Conservation (phyloP, 2,888 invertebrate species). For the Cryptocephalus primarius region DNA sequence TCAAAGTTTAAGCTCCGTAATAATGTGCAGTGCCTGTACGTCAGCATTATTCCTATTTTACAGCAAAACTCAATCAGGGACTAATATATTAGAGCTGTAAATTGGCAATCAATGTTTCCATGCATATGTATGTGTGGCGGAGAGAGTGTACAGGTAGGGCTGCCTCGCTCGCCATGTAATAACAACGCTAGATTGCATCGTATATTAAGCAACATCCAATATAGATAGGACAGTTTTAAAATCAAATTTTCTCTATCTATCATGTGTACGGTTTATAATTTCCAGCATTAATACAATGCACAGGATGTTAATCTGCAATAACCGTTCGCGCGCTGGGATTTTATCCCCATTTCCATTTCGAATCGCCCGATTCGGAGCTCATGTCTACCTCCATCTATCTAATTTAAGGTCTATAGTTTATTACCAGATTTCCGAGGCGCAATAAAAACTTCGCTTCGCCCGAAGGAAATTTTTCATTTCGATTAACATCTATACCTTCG, state of each 20-base stretch:
- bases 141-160: conserved; percentile 15
- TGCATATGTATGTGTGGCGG: conserved; percentile 36
- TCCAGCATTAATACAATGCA: conserved; percentile 39
- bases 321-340: conserved; percentile 36
- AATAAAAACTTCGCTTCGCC: background rate
- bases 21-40: conserved; percentile 37
- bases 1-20: conserved; percentile 41
- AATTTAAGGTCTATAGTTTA: conserved; percentile 30
- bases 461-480: too few relatives aligned
- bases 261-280: conserved; percentile 38
- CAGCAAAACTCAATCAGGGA: conserved; percentile 42
- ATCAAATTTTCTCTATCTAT: conserved; percentile 41
- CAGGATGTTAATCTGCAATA: conserved; percentile 40
- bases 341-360: conserved; percentile 24
- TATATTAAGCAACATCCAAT: conserved; percentile 40
- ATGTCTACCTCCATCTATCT: conserved; percentile 20
- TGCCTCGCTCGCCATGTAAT: conserved; percentile 30
- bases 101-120: conserved; percentile 43
- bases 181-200: conserved; percentile 40
- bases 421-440: conserved; percentile 8
- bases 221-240: conserved; percentile 40
- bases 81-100: conserved; percentile 43
- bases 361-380: conserved; percentile 2
- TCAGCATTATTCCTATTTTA: conserved; percentile 42
- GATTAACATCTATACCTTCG: too few relatives aligned